phyloP scores from a whole-genome alignment of 2,113 vertebrate species.

The Bambusicola thoracicus region DNA sequence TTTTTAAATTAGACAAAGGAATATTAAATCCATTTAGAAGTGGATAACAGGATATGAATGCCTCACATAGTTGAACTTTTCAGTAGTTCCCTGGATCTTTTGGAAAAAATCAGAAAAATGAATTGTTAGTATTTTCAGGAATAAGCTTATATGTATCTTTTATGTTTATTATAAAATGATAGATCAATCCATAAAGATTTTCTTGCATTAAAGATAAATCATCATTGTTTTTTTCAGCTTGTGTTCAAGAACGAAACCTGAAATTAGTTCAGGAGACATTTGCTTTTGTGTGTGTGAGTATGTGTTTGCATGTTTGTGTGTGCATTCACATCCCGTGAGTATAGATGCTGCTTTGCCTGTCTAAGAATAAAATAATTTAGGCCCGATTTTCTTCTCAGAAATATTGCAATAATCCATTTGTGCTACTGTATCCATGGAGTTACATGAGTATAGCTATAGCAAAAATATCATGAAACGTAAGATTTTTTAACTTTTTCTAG shows the following conservation, averaged over 20 bases:
- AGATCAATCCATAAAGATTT: background rate
- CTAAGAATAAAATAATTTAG: background rate
- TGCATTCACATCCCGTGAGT: background rate
- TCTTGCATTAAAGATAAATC: background rate
- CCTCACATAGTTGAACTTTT: background rate
- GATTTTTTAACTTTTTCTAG: background rate
- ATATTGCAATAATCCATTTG: background rate
- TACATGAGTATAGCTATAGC: background rate
- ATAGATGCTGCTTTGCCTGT: background rate
- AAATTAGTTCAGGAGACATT: background rate
- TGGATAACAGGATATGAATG: background rate
- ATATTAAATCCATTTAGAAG: background rate
- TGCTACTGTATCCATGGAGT: background rate
- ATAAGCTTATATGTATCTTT: background rate
- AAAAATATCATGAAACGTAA: background rate
- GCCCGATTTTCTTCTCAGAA: background rate
- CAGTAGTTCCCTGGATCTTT: background rate
- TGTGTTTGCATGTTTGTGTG: background rate
- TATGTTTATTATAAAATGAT: background rate
- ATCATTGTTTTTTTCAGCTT: background rate
- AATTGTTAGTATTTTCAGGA: background rate
- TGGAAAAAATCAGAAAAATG: background rate
- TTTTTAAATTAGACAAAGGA: background rate
- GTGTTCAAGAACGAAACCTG: background rate
- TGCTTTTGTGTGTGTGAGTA: background rate